Evolutionary conservation across 2,888 invertebrate species (phyloP), one percentile per base, ranked within the genome.

Genomic region (Apomyelois bistriatella): DNA sequence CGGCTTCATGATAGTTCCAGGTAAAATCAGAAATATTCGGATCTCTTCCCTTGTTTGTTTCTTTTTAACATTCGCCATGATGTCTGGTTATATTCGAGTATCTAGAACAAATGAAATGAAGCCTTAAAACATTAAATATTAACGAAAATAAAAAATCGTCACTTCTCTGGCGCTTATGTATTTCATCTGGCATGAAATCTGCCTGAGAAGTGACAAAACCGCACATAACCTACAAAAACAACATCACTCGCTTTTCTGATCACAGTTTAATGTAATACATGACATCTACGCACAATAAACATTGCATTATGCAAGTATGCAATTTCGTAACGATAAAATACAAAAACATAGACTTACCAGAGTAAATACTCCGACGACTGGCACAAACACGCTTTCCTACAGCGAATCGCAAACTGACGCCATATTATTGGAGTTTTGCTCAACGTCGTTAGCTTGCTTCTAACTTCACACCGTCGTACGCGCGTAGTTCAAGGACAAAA

Each of bases 1-100:
- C 60, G 12, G 55, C 53, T 55, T 61, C 58, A 51, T 47, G 43
- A 40, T 55, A 64, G 49, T 68, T 64, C 64, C 62, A 66, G 17
- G 61, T 61, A 49, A 59, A 56, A 51, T 58, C 36, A 55, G 28
- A 52, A 54, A 57, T 56, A 57, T 58, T 53, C 15, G 52, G 56
- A 58, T 54, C 50, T 56, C 53, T 61, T 58, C 53, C 54, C 46
- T 56, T 13, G 54, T 58, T 55, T 55, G 53, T 30, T 55, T 55
- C n/a, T 52, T 54, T 40, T 52, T 41, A 42, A 47, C 42, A 42
- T 48, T 53, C 37, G 16, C 52, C 52, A 56, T 58, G 49, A 55
- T 50, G 43, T 53, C 46, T 50, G 54, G 32, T 48, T 55, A 49
- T 48, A 32, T n/a, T 46, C 53, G 43, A 55, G 42, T 36, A 56